Evolutionary conservation across 2,113 vertebrate genomes (phyloP).

Genomic region (Dicentrarchus labrax): DNA sequence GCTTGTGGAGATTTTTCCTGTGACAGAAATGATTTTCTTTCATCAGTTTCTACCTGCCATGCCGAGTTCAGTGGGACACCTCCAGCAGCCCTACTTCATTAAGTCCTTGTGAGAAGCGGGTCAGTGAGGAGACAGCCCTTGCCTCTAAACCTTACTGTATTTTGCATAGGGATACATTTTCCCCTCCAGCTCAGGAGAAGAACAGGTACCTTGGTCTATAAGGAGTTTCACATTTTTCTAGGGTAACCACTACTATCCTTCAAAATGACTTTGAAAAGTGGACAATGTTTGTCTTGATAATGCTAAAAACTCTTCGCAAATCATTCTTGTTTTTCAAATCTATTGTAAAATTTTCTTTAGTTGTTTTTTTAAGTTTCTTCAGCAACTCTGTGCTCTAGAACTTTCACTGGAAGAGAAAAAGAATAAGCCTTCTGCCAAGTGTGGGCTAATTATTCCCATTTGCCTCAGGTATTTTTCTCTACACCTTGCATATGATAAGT

Average conservation of each 20-base stretch:
- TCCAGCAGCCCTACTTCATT: slow-evolving; percentile 66
- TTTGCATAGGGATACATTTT: slow-evolving; percentile 54
- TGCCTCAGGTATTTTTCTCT: slow-evolving; percentile 52
- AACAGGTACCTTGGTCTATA: slow-evolving; percentile 42
- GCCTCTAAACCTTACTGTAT: slow-evolving; percentile 53
- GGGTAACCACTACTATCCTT: slow-evolving; percentile 44
- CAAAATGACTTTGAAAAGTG: slow-evolving; percentile 54
- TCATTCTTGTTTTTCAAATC: slow-evolving; percentile 8
- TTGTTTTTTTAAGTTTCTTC: background rate
- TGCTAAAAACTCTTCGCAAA: background rate
- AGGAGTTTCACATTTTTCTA: slow-evolving; percentile 41
- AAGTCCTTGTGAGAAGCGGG: slow-evolving; percentile 63
- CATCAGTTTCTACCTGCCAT: slow-evolving; percentile 71
- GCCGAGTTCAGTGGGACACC: slow-evolving; percentile 76
- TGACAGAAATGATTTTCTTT: slow-evolving; percentile 77
- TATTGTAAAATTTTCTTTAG: background rate
- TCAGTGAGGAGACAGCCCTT: slow-evolving; percentile 65
- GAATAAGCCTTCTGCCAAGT: slow-evolving; percentile 39
- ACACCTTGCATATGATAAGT: slow-evolving; percentile 53
- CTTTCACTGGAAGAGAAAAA: slow-evolving; percentile 33
- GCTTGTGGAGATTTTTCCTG: slow-evolving; percentile 67
- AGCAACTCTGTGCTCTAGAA: slow-evolving; percentile 28
- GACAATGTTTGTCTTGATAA: background rate
- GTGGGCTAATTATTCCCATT: slow-evolving; percentile 67
- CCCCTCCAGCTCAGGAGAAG: slow-evolving; percentile 29